Conservation (phyloP, 2,113 vertebrate species). For the Eudorcas thomsonii region DNA sequence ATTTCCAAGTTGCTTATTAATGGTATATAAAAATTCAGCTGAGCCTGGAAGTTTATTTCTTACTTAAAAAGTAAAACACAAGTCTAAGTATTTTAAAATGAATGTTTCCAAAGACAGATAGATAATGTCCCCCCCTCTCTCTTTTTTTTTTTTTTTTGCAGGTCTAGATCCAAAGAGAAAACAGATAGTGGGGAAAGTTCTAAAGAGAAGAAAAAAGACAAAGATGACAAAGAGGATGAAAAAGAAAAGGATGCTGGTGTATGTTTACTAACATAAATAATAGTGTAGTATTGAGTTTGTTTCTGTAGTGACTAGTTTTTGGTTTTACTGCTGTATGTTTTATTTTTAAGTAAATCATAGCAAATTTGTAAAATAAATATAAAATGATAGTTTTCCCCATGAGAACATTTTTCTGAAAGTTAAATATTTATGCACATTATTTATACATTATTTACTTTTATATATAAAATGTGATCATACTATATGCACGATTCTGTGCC, state of each 20-base stretch:
- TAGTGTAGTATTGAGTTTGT: not conserved
- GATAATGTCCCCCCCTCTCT: not conserved
- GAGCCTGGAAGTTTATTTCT: not conserved
- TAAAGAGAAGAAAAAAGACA: slow-evolving; percentile 95
- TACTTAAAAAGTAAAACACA: not conserved
- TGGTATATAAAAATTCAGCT: not conserved
- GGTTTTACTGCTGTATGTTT: not conserved
- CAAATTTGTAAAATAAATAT: not conserved
- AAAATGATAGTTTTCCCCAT: not conserved
- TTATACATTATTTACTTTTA: not conserved
- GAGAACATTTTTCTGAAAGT: not conserved
- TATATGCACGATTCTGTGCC: not conserved
- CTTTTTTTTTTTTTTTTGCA: slow-evolving; percentile 61
- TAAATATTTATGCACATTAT: not conserved
- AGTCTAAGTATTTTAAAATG: not conserved
- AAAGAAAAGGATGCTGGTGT: slow-evolving; percentile 93
- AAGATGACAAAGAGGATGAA: slow-evolving; percentile 97
- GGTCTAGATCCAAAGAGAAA: slow-evolving; percentile 93
- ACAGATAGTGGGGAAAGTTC: slow-evolving; percentile 85
- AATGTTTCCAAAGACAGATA: not conserved
- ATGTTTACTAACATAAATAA: slow-evolving; percentile 71
- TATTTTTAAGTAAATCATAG: not conserved
- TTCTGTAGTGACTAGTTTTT: not conserved
- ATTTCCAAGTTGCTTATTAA: not conserved
- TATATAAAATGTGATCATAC: not conserved